Evolutionary conservation across 1,140 invertebrate species (phyloP).

Genomic region (Planococcus citri): DNA sequence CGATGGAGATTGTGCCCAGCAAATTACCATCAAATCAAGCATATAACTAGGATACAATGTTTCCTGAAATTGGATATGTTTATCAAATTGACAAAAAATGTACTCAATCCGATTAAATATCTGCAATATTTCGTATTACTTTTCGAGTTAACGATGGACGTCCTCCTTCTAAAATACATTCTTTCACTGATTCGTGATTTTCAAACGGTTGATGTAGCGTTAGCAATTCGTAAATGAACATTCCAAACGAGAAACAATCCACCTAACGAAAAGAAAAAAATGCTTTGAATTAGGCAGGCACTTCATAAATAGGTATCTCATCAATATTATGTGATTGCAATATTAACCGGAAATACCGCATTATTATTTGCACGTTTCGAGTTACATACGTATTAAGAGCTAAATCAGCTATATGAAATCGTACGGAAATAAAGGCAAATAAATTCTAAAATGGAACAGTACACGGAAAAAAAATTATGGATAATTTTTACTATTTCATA

Average conservation of each 20-base stretch:
- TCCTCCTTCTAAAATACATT: slow-evolving; percentile 87
- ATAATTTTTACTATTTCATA: too few species aligned
- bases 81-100: slow-evolving; percentile 12
- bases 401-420: too few species aligned
- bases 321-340: too few species aligned
- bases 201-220: slow-evolving; percentile 90
- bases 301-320: too few species aligned
- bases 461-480: too few species aligned
- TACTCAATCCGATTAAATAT: too few species aligned
- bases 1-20: slow-evolving; percentile 81
- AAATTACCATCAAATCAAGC: slow-evolving; percentile 88
- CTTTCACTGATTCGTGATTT: slow-evolving; percentile 87
- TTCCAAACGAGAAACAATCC: slow-evolving; percentile 98
- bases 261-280: slow-evolving; percentile 42
- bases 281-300: slow-evolving; percentile 35
- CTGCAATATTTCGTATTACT: slow-evolving; percentile 34
- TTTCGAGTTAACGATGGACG: slow-evolving; percentile 73
- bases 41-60: slow-evolving; percentile 78
- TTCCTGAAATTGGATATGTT: slow-evolving; percentile 35
- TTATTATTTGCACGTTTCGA: too few species aligned
- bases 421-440: too few species aligned
- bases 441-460: too few species aligned
- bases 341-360: too few species aligned
- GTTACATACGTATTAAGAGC: too few species aligned
- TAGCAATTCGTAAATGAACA: slow-evolving; percentile 94